These are phyloP conservation scores for Corythornis vintsioides DNA, from an alignment of 2,113 vertebrate genomes.

Conservation along the genomic window DNA sequence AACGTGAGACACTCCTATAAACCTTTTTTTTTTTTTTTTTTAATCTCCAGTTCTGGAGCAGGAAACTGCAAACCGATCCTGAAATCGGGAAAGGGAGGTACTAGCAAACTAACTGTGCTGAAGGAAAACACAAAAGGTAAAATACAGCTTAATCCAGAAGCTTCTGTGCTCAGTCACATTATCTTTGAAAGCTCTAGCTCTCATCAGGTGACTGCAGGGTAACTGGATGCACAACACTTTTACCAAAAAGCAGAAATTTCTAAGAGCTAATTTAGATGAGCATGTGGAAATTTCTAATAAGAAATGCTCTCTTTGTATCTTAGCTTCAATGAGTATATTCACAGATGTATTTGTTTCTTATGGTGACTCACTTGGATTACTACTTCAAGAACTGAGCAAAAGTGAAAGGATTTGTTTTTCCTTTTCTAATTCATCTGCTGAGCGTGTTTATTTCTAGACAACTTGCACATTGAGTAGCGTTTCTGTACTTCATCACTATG, in stretches of 20 bases:
- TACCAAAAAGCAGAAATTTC: background rate
- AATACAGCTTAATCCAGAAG: background rate
- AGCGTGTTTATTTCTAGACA: background rate
- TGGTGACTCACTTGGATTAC: background rate
- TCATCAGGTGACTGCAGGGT: background rate
- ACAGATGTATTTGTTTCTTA: background rate
- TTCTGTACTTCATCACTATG: background rate
- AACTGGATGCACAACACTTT: background rate
- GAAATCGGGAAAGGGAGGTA: conserved; percentile 67
- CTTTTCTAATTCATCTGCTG: background rate
- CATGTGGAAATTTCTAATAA: background rate
- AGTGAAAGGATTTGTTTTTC: background rate
- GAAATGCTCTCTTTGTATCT: background rate
- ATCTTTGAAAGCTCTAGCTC: background rate
- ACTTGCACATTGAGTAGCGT: background rate
- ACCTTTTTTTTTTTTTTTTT: background rate
- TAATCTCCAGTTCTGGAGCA: conserved; percentile 46
- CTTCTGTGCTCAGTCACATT: accelerated
- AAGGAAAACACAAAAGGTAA: conserved; percentile 59
- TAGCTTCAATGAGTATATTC: background rate
- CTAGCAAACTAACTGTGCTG: conserved; percentile 51
- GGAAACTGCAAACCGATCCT: conserved; percentile 54
- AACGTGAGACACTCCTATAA: conserved; percentile 51
- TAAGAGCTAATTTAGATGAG: background rate
- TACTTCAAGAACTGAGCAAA: background rate